A percentile compares a stretch with the other conserved stretches of the same genome.
These are phyloP conservation scores for Xestia rhomboidea DNA, from an alignment of 2,888 invertebrate genomes.

Conservation along the genomic window DNA sequence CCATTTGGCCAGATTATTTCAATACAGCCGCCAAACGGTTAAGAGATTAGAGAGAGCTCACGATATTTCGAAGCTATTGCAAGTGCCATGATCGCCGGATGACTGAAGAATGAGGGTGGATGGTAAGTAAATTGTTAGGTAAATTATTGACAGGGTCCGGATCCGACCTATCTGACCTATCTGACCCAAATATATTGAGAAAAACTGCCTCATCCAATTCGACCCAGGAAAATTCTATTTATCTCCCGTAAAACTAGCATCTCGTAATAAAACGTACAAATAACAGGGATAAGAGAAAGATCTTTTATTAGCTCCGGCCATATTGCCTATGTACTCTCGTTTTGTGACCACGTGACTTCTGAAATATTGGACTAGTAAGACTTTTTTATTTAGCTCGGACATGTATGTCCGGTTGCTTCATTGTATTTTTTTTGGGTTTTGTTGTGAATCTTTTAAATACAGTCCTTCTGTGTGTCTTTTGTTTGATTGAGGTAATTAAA, in stretches of 20 bases:
- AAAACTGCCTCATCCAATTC: conserved; percentile 10
- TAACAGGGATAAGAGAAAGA: conserved; percentile 37
- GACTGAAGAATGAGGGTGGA: too few relatives aligned
- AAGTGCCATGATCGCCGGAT: too few relatives aligned
- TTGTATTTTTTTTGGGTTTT: background rate
- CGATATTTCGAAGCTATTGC: too few relatives aligned
- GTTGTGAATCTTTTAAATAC: background rate
- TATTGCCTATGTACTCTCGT: conserved; percentile 24
- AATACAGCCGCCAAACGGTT: too few relatives aligned
- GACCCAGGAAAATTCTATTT: conserved; percentile 25
- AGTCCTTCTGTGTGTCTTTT: background rate
- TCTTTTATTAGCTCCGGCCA: conserved; percentile 37
- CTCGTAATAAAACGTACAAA: conserved; percentile 52
- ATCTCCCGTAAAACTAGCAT: conserved; percentile 30
- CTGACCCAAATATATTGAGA: conserved; percentile 29
- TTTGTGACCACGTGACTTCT: conserved; percentile 39
- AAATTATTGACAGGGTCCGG: background rate
- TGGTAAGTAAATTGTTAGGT: too few relatives aligned
- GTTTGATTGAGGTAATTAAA: background rate
- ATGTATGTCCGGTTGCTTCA: background rate
- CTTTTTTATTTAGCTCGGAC: conserved; percentile 13
- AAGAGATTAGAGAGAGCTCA: too few relatives aligned
- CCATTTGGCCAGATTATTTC: too few relatives aligned
- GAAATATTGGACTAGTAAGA: background rate
- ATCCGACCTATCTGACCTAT: conserved; percentile 6